Evolutionary conservation across 2,113 vertebrate genomes (phyloP), one percentile per base, ranked within the genome.

Genomic region (Tachysurus vachellii): DNA sequence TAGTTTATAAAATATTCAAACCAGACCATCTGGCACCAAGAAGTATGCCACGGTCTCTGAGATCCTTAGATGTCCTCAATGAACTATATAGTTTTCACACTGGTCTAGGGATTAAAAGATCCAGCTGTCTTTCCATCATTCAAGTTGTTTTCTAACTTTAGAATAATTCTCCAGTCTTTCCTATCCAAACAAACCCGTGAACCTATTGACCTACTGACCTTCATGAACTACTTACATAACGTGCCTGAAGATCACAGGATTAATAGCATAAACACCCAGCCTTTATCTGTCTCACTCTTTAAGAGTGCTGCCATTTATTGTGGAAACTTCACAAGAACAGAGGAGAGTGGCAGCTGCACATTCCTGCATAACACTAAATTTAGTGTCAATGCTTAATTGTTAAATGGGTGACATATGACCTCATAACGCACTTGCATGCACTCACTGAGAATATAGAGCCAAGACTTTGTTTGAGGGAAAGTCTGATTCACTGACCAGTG

Each of bases 321-420:
- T 77, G 82, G 87, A 88, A 90, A 87, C 57, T 82, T 83, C 23
- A 53, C 56, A 79, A 54, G 17, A 66, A 26, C 68, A 44, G 4
- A 4, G 17, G 85, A 85, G 75, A 71, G 89, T 85, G 89, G 89
- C 59, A 73, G 83, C 82, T 87, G 85, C 84, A 84, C 86, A 90
- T 87, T 90, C 87, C 62, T 57, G 82, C 82, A 79, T 73, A 26
- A 4, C 70, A 82, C 82, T 85, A 88, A 87, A 85, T 90, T 90
- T 83, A 90, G 87, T 76, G 64, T 73, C 77, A 73, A 85, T 88
- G 62, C 84, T 81, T 90, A 88, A 90, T 88, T 87, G 85, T 88
- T 90, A 80, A 85, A 82, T 80, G 83, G 76, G 81, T 86, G 85
- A 85, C 85, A 88, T 88, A 85, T 90, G 87, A 90, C 87, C 89